Percentiles rank a stretch among this genome's conserved stretches.
These are phyloP conservation scores for Athripsodes cinereus DNA, from an alignment of 2,888 invertebrate genomes.

Conservation along the genomic window DNA sequence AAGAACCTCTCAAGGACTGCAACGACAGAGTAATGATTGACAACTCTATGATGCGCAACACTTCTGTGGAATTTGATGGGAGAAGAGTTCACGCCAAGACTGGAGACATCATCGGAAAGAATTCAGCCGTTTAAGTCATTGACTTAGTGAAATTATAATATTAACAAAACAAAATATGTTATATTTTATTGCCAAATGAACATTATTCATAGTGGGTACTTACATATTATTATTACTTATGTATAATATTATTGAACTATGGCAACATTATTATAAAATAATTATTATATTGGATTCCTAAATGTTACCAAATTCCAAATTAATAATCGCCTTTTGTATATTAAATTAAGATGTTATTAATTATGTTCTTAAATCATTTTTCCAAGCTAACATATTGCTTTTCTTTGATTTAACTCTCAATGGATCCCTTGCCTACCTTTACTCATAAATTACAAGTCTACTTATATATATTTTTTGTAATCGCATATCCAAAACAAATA, in stretches of 20 bases:
- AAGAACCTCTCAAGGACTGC: conserved; percentile 70
- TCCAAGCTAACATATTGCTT: no score
- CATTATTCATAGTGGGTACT: not conserved
- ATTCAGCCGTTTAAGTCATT: conserved; percentile 71
- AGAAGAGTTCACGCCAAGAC: conserved; percentile 77
- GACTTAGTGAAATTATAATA: not conserved
- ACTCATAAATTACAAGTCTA: no score
- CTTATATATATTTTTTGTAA: no score
- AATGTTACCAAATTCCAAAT: no score
- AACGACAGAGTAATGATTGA: conserved; percentile 49
- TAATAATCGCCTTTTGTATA: no score
- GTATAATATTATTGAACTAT: not conserved
- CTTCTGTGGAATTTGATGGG: conserved; percentile 77
- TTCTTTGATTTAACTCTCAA: no score
- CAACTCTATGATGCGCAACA: conserved; percentile 65
- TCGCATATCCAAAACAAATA: no score
- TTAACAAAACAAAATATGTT: not conserved
- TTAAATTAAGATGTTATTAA: no score
- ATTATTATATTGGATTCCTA: no score
- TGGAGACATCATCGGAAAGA: conserved; percentile 80
- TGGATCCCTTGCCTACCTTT: no score
- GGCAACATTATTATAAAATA: no score
- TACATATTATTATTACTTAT: not conserved
- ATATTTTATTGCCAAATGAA: not conserved
- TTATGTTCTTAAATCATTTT: no score